Percentiles rank a stretch among this genome's conserved stretches.
These are phyloP conservation scores for Caenorhabditis latens DNA, from an alignment of 1,140 invertebrate genomes.

Conservation along the genomic window DNA sequence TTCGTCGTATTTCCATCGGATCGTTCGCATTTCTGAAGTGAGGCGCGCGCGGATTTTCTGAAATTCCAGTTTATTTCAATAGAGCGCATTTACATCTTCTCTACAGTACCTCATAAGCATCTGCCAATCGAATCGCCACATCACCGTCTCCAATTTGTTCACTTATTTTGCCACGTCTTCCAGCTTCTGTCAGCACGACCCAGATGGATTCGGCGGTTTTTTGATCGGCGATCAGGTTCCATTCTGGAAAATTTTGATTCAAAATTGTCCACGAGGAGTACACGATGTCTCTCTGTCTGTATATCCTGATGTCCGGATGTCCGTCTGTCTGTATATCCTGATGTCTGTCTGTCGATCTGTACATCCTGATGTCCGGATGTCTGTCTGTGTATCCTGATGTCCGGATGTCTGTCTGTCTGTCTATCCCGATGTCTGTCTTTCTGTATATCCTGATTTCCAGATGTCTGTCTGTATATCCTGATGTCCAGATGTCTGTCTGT, in stretches of 20 bases:
- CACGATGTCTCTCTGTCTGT: no score
- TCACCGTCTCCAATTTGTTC: conserved; percentile 31
- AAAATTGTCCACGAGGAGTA: no score
- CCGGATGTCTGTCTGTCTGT: no score
- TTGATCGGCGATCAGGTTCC: not conserved
- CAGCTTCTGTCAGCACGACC: conserved; percentile 6
- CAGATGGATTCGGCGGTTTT: conserved; percentile 6
- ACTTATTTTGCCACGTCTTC: not conserved
- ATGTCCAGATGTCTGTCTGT: no score
- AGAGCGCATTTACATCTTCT: not conserved
- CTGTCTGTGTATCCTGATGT: no score
- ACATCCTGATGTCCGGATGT: no score
- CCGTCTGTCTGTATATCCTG: no score
- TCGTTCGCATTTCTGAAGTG: not conserved
- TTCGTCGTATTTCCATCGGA: conserved; percentile 21
- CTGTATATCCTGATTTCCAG: no score
- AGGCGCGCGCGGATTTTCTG: conserved; percentile 14
- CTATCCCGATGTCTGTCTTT: no score
- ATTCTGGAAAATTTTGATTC: not conserved
- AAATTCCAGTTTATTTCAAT: not conserved
- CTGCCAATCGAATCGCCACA: not conserved
- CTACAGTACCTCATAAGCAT: not conserved
- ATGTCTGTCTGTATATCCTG: no score
- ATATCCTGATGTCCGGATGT: no score
- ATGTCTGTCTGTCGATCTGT: no score